Conservation (phyloP, 1,140 invertebrate species). For the Pentalonia nigronervosa region DNA sequence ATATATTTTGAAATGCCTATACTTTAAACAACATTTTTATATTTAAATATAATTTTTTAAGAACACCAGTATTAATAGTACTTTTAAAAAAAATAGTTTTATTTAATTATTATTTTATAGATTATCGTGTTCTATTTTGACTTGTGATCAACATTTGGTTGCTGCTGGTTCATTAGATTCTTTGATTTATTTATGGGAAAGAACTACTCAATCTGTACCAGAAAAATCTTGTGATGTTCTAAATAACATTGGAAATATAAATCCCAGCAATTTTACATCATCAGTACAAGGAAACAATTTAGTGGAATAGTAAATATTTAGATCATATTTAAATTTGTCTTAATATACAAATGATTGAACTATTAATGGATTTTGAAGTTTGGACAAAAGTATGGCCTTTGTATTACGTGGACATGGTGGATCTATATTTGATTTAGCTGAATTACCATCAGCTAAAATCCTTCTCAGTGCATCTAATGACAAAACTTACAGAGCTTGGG, state of each 20-base stretch:
- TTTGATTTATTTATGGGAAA: constrained; percentile 47
- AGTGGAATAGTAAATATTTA: constrained; percentile 22
- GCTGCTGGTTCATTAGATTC: constrained; percentile 41
- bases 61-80: background rate
- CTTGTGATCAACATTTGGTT: background rate
- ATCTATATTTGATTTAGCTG: constrained; percentile 41
- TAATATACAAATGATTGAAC: background rate
- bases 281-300: background rate
- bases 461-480: constrained; percentile 29
- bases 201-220: background rate
- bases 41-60: background rate
- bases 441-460: background rate
- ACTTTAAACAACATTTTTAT: background rate
- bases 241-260: background rate
- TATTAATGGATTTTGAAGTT: background rate
- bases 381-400: background rate
- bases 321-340: background rate
- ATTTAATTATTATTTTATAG: background rate
- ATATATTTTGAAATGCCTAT: background rate
- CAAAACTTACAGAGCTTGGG: constrained; percentile 34
- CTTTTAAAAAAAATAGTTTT: background rate
- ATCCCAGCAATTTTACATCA: background rate
- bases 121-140: constrained; percentile 36
- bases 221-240: background rate
- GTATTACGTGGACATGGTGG: constrained; percentile 50